Evolutionary conservation across 2,888 invertebrate genomes (phyloP), one percentile per base, ranked within the genome.

Genomic region (Rhagonycha fulva): DNA sequence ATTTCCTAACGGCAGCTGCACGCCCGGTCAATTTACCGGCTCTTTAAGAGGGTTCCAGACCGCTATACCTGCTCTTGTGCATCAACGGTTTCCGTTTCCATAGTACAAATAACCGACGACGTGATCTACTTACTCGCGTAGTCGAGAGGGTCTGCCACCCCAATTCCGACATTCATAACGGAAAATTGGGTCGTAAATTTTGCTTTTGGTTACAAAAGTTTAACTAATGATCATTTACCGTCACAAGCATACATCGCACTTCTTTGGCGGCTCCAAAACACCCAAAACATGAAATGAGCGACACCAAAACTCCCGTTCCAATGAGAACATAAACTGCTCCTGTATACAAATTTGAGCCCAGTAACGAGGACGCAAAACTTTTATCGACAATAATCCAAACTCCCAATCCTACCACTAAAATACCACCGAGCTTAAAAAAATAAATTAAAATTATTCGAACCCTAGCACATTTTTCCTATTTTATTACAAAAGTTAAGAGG

Each of bases 201-300:
- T 47, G n/a, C 47, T 47, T 47, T 47, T 47, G 47, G n/a, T 47
- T 47, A 47, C 47, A 47, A 0, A 10, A n/a, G 47, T 47, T 47
- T 7, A 47, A n/a, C 7, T 47, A 19, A 1, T 7, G 2, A 47
- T 66, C 7, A 24, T 23, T 90, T 89, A 97, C 97, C 89, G 95
- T 95, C 74, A 97, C 91, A 68, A 98, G 91, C 93, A 98, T 94
- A 88, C 97, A 98, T 88, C 96, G 95, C 85, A 97, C 94, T 90
- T 98, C 98, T 86, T 94, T 95, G 67, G 95, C 93, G n/a, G 98
- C 96, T 66, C 98, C 98, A 84, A 96, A 91, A 88, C 97, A 98
- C 75, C 98, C 98, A 79, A 98, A 92, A 87, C 97, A 94, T 10
- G 98, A 94, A 72, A 98, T 91, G 79, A 97, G 85, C 83, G 95